Evolutionary conservation across 2,888 invertebrate genomes (phyloP), one percentile per base, ranked within the genome.

Genomic region (Aproaerema taeniolella): DNA sequence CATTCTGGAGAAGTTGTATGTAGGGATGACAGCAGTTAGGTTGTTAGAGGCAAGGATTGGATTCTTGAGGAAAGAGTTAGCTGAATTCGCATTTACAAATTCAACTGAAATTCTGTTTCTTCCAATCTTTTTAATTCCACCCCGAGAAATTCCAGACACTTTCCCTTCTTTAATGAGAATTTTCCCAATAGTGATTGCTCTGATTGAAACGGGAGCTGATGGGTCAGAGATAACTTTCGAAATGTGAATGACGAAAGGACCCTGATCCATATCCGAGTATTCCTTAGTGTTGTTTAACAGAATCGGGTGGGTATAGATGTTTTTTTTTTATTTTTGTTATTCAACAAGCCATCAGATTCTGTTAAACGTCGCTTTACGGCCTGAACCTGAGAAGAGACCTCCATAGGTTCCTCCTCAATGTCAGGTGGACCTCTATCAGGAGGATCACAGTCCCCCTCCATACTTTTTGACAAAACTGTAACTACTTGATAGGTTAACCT

Each of bases 361-460:
- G n/a, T n/a, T n/a, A n/a, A n/a, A n/a, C n/a, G n/a, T n/a, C n/a
- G n/a, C n/a, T n/a, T n/a, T n/a, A n/a, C n/a, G n/a, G n/a, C n/a
- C n/a, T n/a, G n/a, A n/a, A n/a, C n/a, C n/a, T n/a, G n/a, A n/a
- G n/a, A n/a, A n/a, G n/a, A n/a, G n/a, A n/a, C n/a, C n/a, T n/a
- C n/a, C n/a, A n/a, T n/a, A n/a, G n/a, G n/a, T n/a, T n/a, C n/a
- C n/a, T n/a, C n/a, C n/a, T n/a, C n/a, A n/a, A n/a, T n/a, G n/a
- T n/a, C n/a, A n/a, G 26, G 26, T 9, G 26, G 26, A 2, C 26
- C 26, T n/a, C 26, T 26, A 26, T 26, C 26, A 2, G 26, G 26
- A 26, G 26, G 26, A n/a, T 26, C 9, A 34, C 36, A 11, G 41
- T 41, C 2, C 6, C 26, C 26, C 6, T 9, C 26, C 26, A 26